These are phyloP conservation scores for Tetraodon nigroviridis DNA, from an alignment of 2,113 vertebrate species.

Conservation along the genomic window DNA sequence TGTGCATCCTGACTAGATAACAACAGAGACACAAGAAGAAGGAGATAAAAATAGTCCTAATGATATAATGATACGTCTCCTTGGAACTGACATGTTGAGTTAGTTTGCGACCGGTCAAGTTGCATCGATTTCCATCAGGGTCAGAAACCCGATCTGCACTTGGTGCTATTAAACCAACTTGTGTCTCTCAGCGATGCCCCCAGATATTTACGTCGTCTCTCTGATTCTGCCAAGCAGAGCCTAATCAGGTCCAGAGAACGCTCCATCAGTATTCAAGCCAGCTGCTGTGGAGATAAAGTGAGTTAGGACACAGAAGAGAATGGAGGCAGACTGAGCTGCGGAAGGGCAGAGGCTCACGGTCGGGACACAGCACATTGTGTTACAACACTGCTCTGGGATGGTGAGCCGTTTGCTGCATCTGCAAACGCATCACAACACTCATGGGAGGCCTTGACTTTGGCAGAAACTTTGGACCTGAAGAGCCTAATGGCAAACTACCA, in stretches of 20 bases:
- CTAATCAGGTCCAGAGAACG: constrained; percentile 70
- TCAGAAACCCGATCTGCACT: constrained; percentile 64
- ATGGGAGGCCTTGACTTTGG: not conserved
- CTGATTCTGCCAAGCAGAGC: constrained; percentile 64
- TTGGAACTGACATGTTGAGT: constrained; percentile 69
- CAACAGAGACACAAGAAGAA: constrained; percentile 60
- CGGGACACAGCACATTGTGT: constrained; percentile 5
- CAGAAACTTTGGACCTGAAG: not conserved
- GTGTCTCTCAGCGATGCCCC: constrained; percentile 61
- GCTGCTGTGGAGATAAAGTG: constrained; percentile 50
- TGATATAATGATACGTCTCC: constrained; percentile 70
- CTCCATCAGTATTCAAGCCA: constrained; percentile 65
- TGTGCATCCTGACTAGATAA: constrained; percentile 51
- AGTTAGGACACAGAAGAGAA: constrained; percentile 31
- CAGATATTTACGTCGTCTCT: constrained; percentile 73
- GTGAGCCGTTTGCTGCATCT: not conserved
- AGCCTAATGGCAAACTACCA: not conserved
- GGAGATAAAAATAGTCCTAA: constrained; percentile 70
- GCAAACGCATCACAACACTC: constrained; percentile 4
- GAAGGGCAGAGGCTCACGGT: constrained; percentile 17
- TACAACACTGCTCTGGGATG: constrained; percentile 4
- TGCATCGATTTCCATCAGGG: constrained; percentile 71
- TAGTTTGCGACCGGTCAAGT: constrained; percentile 68
- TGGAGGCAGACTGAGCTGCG: constrained; percentile 18
- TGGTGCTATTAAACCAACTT: constrained; percentile 49